Percentiles rank a stretch among this genome's conserved stretches.
These are phyloP conservation scores for Microtus montanus DNA, from an alignment of 2,113 vertebrate species.

Conservation along the genomic window DNA sequence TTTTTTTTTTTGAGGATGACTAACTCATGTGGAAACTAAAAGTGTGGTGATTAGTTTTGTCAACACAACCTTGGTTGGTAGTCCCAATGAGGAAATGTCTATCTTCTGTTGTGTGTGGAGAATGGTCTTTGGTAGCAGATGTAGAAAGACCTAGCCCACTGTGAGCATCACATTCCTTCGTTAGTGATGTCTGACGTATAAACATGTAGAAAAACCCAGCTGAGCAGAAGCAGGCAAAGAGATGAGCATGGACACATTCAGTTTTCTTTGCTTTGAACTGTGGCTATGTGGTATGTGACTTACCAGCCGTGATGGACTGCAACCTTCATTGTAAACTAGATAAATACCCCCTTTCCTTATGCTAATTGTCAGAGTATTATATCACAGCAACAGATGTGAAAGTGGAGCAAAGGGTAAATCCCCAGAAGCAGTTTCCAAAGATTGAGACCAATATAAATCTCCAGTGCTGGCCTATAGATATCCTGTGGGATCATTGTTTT, in stretches of 20 bases:
- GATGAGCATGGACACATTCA: not conserved
- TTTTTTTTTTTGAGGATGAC: not conserved
- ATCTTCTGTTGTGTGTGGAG: not conserved
- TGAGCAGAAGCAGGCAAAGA: not conserved
- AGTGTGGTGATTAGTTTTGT: not conserved
- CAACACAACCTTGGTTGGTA: not conserved
- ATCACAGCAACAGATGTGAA: not conserved
- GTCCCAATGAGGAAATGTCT: not conserved
- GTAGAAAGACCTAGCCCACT: not conserved
- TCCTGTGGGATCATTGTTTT: not conserved
- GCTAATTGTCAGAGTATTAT: not conserved
- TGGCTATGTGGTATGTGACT: not conserved
- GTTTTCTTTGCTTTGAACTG: not conserved
- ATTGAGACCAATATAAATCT: not conserved
- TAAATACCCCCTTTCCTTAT: not conserved
- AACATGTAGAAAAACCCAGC: not conserved
- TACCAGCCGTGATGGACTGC: no score
- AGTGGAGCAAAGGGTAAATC: not conserved
- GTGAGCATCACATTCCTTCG: not conserved
- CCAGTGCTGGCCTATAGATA: not conserved
- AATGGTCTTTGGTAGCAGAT: not conserved
- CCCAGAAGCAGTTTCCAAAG: not conserved
- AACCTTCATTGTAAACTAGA: not conserved
- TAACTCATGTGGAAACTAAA: not conserved
- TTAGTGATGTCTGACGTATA: not conserved